These are phyloP conservation scores for Dolichoris vasculosae DNA, from an alignment of 1,140 invertebrate species.

Conservation along the genomic window DNA sequence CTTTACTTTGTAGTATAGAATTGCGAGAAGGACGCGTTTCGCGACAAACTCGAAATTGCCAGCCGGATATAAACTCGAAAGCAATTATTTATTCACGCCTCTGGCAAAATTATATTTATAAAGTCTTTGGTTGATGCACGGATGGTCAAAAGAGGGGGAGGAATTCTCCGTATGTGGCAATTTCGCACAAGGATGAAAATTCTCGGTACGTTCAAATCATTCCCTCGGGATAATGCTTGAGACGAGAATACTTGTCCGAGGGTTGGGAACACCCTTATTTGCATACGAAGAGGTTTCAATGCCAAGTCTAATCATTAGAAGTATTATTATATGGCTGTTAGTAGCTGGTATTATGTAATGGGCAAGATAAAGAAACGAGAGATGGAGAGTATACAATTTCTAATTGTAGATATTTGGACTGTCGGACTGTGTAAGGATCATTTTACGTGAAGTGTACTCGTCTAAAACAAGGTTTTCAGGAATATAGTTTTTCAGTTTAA, in stretches of 20 bases:
- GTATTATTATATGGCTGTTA: too few species aligned
- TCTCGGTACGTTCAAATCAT: not conserved
- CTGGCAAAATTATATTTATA: not conserved
- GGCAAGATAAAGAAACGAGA: too few species aligned
- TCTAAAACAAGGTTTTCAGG: too few species aligned
- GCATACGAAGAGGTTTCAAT: too few species aligned
- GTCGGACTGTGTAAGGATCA: too few species aligned
- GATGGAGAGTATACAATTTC: too few species aligned
- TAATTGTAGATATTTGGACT: too few species aligned
- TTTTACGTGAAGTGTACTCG: too few species aligned
- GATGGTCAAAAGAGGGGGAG: not conserved
- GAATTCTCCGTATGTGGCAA: not conserved
- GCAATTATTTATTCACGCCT: not conserved
- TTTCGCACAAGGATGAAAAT: not conserved
- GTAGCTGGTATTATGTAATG: too few species aligned
- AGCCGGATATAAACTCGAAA: not conserved
- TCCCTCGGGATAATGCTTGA: not conserved
- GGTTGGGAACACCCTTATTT: too few species aligned
- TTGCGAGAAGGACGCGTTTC: not conserved
- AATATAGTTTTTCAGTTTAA: too few species aligned
- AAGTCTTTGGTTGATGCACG: not conserved
- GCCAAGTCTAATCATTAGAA: too few species aligned
- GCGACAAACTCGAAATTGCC: not conserved
- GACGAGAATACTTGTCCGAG: not conserved
- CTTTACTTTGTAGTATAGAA: not conserved